phyloP scores from a whole-genome alignment of 2,888 invertebrate genomes.

The Drosophila paucipuncta region DNA sequence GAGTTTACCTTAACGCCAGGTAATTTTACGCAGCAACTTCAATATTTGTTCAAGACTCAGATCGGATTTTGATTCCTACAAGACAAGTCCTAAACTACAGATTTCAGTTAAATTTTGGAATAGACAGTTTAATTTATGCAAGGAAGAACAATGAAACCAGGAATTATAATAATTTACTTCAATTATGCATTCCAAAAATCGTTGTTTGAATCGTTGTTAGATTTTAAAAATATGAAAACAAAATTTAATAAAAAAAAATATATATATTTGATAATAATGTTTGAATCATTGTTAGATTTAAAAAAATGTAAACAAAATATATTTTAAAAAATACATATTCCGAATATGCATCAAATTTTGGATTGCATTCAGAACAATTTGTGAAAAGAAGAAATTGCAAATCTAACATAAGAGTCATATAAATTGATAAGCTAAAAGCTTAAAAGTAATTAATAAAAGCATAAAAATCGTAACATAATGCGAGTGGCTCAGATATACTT shows the following conservation, averaged over 20 bases:
- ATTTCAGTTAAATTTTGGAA: background rate
- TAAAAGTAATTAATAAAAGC: background rate
- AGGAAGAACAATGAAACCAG: background rate
- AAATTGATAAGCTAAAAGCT: background rate
- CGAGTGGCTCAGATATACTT: background rate
- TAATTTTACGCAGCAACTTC: background rate
- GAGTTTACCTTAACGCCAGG: background rate
- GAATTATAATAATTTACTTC: background rate
- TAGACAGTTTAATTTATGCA: background rate
- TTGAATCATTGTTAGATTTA: background rate
- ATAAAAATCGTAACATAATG: background rate
- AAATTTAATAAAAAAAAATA: background rate
- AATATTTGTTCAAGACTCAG: background rate
- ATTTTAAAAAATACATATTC: background rate
- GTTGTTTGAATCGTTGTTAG: too few species aligned
- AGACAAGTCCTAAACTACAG: too few species aligned
- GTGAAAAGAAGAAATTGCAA: background rate
- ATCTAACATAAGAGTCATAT: background rate
- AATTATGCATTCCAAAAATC: background rate
- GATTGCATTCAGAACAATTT: background rate
- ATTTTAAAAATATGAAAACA: too few species aligned
- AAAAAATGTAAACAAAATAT: background rate
- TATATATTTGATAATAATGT: background rate
- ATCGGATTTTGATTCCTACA: too few species aligned
- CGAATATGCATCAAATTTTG: background rate